phyloP scores from a whole-genome alignment of 1,140 invertebrate species.

The Nilaparvata lugens region DNA sequence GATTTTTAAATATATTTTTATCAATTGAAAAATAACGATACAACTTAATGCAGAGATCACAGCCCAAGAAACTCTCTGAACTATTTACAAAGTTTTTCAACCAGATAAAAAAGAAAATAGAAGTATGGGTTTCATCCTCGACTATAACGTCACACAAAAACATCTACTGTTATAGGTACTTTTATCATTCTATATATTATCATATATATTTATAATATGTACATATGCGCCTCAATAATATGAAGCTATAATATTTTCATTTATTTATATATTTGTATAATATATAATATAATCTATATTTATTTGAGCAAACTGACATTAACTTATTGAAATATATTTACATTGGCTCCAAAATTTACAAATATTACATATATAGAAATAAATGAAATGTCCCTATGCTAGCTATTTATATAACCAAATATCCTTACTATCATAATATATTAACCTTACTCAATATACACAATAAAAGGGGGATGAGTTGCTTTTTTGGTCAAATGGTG shows the following conservation, averaged over 20 bases:
- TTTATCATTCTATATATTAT: too few species aligned
- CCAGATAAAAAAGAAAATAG: constrained; percentile 26
- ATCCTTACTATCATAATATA: not conserved
- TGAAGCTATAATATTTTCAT: constrained; percentile 4
- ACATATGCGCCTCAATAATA: constrained; percentile 16
- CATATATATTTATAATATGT: constrained; percentile 16
- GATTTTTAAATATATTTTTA: constrained; percentile 29
- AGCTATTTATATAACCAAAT: too few species aligned
- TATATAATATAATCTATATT: constrained; percentile 24
- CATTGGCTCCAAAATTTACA: constrained; percentile 17
- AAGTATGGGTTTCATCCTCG: constrained; percentile 22
- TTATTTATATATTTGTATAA: constrained; percentile 16
- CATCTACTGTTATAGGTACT: constrained; percentile 20
- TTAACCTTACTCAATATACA: not conserved
- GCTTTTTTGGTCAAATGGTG: constrained; percentile 14
- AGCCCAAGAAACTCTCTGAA: constrained; percentile 29
- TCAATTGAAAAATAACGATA: constrained; percentile 30
- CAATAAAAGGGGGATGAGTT: constrained; percentile 2
- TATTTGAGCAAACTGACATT: constrained; percentile 29
- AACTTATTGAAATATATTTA: constrained; percentile 24
- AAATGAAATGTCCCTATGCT: not conserved
- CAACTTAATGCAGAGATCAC: constrained; percentile 31
- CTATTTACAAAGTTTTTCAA: constrained; percentile 28
- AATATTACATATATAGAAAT: constrained; percentile 15
- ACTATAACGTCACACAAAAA: constrained; percentile 26